These are phyloP conservation scores for Ovis aries DNA, from an alignment of 2,113 vertebrate genomes.

Conservation along the genomic window DNA sequence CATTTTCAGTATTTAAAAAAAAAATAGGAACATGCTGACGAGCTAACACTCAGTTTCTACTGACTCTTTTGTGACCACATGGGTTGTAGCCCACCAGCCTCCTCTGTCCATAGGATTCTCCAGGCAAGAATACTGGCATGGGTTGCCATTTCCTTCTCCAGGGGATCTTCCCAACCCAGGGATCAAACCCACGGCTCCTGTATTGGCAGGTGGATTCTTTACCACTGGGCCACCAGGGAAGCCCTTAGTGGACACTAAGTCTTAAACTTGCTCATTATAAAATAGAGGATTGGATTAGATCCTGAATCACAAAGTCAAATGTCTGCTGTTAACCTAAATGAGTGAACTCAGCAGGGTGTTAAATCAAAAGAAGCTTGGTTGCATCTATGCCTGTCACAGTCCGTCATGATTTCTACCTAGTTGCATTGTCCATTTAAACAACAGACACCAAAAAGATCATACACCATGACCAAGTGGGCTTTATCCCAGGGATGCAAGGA, in stretches of 20 bases:
- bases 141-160: neutral
- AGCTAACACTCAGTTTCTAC: neutral
- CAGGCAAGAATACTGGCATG: neutral
- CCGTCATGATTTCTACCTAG: neutral
- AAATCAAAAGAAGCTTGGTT: neutral
- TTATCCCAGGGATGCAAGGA: no score
- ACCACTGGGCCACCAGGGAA: neutral
- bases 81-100: neutral
- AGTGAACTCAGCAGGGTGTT: neutral
- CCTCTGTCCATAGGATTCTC: neutral
- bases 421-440: neutral
- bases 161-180: neutral
- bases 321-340: neutral
- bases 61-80: neutral
- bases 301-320: neutral
- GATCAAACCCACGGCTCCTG: rapidly evolving
- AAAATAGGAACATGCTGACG: neutral
- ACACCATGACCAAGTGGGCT: no score
- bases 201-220: neutral
- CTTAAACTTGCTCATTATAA: neutral
- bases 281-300: neutral
- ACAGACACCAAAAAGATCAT: neutral
- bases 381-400: neutral
- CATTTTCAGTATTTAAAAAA: neutral
- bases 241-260: neutral